Evolutionary conservation across 2,113 vertebrate species (phyloP).

Genomic region (Lipotes vexillifer): DNA sequence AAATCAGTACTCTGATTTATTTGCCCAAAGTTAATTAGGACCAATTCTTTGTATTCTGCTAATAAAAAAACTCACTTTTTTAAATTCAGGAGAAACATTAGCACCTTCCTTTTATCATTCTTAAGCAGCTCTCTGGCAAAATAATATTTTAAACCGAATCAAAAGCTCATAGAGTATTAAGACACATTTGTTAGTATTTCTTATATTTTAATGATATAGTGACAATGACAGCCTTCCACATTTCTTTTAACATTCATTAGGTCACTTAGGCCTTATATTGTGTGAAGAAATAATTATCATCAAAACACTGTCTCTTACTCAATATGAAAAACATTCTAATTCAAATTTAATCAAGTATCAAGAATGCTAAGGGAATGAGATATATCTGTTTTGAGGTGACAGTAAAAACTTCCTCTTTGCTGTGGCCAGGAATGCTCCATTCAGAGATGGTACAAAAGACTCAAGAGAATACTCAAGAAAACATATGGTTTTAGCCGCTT

Average conservation of each 20-base stretch:
- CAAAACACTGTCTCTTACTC: constrained; percentile 33
- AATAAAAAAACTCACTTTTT: constrained; percentile 38
- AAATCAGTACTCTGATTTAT: constrained; percentile 24
- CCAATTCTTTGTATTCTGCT: constrained; percentile 25
- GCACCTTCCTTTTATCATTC: constrained; percentile 23
- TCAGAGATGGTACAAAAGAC: constrained; percentile 33
- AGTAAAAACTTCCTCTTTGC: constrained; percentile 18
- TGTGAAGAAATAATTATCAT: constrained; percentile 33
- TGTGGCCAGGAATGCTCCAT: constrained; percentile 18
- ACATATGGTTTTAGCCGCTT: constrained; percentile 57
- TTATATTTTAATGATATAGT: constrained; percentile 44
- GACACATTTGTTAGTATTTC: constrained; percentile 37
- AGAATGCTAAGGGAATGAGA: constrained; percentile 21
- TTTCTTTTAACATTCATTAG: constrained; percentile 44
- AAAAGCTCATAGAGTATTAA: constrained; percentile 26
- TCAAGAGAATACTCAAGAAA: constrained; percentile 51
- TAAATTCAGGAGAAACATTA: constrained; percentile 17
- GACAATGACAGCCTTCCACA: background rate
- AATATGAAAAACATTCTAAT: constrained; percentile 38
- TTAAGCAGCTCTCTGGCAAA: constrained; percentile 14
- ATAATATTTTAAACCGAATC: constrained; percentile 28
- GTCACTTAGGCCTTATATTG: background rate
- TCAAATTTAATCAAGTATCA: constrained; percentile 43
- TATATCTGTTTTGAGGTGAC: constrained; percentile 12
- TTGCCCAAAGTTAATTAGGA: constrained; percentile 22